Conservation (phyloP, 2,797 vertebrate genomes). For the Centropyge bicolor region DNA sequence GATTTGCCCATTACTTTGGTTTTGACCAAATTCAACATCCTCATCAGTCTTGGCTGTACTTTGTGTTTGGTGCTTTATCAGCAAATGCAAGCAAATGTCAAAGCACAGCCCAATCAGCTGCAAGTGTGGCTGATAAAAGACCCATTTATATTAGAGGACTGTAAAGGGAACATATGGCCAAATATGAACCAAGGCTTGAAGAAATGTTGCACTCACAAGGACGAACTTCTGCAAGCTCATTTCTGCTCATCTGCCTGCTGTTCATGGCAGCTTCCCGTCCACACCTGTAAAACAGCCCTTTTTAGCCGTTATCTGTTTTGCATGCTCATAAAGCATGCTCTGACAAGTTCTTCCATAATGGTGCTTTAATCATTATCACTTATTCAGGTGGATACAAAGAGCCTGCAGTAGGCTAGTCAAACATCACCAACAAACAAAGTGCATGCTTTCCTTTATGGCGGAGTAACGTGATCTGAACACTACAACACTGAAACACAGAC, state of each 20-base stretch:
- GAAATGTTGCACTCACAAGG: neutral
- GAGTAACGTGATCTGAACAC: constrained; percentile 3
- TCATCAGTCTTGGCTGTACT: neutral
- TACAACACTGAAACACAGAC: neutral
- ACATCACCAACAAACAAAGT: constrained; percentile 1
- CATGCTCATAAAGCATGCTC: constrained; percentile 67
- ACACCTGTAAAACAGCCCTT: constrained; percentile 24
- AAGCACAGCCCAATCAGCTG: neutral
- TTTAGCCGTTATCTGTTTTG: constrained; percentile 45
- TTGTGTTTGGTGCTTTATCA: neutral
- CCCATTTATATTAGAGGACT: neutral
- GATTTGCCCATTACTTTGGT: neutral
- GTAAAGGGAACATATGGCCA: neutral
- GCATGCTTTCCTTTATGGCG: neutral
- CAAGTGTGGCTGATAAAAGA: neutral
- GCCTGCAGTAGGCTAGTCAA: neutral
- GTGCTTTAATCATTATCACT: constrained; percentile 23
- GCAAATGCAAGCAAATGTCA: neutral
- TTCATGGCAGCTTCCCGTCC: neutral
- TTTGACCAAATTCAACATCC: neutral
- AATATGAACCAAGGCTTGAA: neutral
- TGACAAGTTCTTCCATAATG: constrained; percentile 20
- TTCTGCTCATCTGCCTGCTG: constrained; percentile 25
- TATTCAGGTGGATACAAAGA: constrained; percentile 63
- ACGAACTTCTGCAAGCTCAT: neutral